Base-by-base conservation (phyloP, 2,113 vertebrate genomes). In the Myotis lucifugus region DNA sequence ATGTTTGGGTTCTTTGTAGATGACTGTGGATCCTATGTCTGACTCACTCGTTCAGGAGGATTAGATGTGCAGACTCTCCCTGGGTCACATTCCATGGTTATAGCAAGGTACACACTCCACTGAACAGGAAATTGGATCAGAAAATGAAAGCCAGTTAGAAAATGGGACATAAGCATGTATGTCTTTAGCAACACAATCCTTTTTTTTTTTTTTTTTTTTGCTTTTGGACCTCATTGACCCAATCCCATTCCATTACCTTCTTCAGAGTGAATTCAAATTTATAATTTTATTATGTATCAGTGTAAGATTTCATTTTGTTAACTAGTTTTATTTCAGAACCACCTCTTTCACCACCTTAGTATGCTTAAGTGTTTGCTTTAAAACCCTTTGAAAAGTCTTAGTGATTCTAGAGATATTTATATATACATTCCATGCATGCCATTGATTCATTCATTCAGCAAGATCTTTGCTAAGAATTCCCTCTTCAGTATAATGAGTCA, bases 101-200 rank as follows among this genome's bases (percentile, higher is more conserved):
- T 8, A 88, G 54, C 89, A 92, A 96, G 34, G 52, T 23, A 93
- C 29, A 93, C 3, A 79, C 37, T 95, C 34, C 86, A 70, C 37
- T 72, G 56, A 76, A 70, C n/a, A 95, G 86, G 76, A 93, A 95
- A 87, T 72, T 91, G 42, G 69, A 93, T 59, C 70, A 74, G 86
- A 69, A 86, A 83, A 70, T 94, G 61, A 64, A 85, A 97, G 78
- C 54, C 17, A 94, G 54, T 48, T 67, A 61, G 48, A 85, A 56
- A 92, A 74, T 50, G 78, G 29, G 50, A n/a, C 27, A 85, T 72
- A 76, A 85, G 6, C 11, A 40, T 19, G 5, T 46, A 56, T 32
- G 0, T n/a, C 46, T 83, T 94, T 40, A 91, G 34, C 23, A 89
- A 72, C 32, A 77, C 8, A 21, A 15, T 69, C 37, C 69, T 46